A percentile compares a stretch with the other conserved stretches of the same genome.
Conservation (phyloP, 1,140 invertebrate species). For the Achatina immaculata region DNA sequence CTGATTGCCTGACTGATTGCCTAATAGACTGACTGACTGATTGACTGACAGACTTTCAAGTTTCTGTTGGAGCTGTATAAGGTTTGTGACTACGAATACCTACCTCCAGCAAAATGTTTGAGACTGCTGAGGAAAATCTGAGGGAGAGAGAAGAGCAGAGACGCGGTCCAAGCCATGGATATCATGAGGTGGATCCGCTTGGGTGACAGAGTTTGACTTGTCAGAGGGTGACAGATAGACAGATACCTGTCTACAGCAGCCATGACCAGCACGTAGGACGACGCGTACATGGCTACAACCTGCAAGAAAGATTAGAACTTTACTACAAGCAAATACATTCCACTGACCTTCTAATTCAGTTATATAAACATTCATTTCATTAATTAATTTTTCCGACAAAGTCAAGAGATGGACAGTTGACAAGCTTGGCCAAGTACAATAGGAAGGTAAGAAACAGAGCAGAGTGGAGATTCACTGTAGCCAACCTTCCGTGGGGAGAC, state of each 20-base stretch:
- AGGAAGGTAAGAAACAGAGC: no score
- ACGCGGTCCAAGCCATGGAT: constrained; percentile 75
- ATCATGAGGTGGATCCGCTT: constrained; percentile 70
- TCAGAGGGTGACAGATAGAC: constrained; percentile 81
- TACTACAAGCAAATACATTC: no score
- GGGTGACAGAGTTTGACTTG: constrained; percentile 63
- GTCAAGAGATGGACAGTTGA: no score
- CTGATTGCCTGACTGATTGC: constrained; percentile 14
- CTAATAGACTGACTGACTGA: no score
- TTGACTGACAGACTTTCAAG: no score
- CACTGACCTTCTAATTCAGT: background rate
- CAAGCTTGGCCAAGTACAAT: no score
- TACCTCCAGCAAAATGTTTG: constrained; percentile 41
- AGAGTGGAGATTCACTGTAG: no score
- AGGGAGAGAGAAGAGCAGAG: constrained; percentile 77
- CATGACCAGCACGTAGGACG: constrained; percentile 94
- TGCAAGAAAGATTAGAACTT: constrained; percentile 67
- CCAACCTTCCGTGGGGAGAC: no score
- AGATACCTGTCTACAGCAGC: constrained; percentile 89
- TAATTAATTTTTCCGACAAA: background rate
- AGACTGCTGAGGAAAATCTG: constrained; percentile 73
- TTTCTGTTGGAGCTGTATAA: no score
- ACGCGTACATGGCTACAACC: constrained; percentile 91
- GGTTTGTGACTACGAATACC: no score
- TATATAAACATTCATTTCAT: background rate